Conservation (phyloP, 2,888 invertebrate genomes). For the Drosophila sordidula region DNA sequence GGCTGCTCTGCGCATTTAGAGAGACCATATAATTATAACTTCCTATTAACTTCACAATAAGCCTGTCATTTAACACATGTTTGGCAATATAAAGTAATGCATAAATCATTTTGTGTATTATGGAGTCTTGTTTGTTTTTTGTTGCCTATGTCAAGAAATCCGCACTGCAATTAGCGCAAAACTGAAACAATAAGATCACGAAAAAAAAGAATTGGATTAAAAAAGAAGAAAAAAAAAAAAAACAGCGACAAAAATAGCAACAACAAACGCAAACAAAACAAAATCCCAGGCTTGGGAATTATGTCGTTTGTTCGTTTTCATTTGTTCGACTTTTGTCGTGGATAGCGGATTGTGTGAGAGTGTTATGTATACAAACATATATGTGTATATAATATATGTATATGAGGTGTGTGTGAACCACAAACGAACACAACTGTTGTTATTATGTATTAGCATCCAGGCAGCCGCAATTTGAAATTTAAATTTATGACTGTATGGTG, state of each 20-base stretch:
- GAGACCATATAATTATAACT: not conserved
- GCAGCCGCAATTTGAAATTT: constrained; percentile 39
- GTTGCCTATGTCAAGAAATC: constrained; percentile 38
- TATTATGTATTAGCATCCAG: constrained; percentile 41
- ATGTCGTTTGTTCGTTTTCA: constrained; percentile 60
- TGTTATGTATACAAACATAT: constrained; percentile 9
- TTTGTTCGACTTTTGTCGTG: constrained; percentile 55
- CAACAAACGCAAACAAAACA: constrained; percentile 36
- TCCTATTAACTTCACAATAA: not conserved
- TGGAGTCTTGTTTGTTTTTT: constrained; percentile 20
- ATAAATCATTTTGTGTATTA: constrained; percentile 65
- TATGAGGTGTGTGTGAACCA: constrained; percentile 51
- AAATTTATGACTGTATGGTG: constrained; percentile 49
- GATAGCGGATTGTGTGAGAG: constrained; percentile 34
- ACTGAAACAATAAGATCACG: constrained; percentile 70
- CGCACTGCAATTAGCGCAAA: constrained; percentile 67
- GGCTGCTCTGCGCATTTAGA: not conserved
- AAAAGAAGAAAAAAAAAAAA: constrained; percentile 30
- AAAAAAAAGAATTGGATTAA: constrained; percentile 40
- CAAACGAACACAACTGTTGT: constrained; percentile 22
- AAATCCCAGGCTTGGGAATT: constrained; percentile 64
- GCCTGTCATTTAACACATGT: constrained; percentile 20
- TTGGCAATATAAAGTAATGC: constrained; percentile 56
- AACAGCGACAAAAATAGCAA: constrained; percentile 31
- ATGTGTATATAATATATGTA: constrained; percentile 4